These are phyloP conservation scores for Cariama cristata DNA, from an alignment of 2,113 vertebrate species.

Conservation along the genomic window DNA sequence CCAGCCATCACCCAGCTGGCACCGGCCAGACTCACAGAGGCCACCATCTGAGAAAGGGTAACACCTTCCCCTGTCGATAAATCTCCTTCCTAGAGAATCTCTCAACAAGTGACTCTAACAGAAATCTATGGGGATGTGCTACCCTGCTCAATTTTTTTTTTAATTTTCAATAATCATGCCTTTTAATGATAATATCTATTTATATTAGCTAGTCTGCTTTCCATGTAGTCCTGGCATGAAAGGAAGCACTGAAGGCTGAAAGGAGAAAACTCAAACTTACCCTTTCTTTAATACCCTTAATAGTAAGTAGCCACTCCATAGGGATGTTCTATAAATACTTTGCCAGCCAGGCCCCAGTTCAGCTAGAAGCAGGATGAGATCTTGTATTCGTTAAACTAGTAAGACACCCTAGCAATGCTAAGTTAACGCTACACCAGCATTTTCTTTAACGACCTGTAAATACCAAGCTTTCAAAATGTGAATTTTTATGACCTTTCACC, in stretches of 20 bases:
- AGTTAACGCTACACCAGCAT: background rate
- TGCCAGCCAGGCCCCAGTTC: background rate
- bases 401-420: background rate
- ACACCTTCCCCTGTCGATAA: fast-evolving
- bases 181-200: background rate
- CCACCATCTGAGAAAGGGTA: background rate
- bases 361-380: background rate
- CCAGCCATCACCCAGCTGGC: background rate
- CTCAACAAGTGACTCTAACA: background rate
- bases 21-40: background rate
- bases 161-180: background rate
- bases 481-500: background rate
- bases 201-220: background rate
- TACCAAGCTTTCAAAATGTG: background rate
- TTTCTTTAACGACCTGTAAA: background rate
- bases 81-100: background rate
- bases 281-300: background rate
- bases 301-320: background rate
- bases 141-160: background rate
- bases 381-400: background rate
- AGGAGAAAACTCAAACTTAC: background rate
- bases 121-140: background rate
- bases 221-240: background rate
- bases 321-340: background rate
- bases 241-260: background rate